phyloP scores from a whole-genome alignment of 2,888 invertebrate species.

The Acrobasis repandana region DNA sequence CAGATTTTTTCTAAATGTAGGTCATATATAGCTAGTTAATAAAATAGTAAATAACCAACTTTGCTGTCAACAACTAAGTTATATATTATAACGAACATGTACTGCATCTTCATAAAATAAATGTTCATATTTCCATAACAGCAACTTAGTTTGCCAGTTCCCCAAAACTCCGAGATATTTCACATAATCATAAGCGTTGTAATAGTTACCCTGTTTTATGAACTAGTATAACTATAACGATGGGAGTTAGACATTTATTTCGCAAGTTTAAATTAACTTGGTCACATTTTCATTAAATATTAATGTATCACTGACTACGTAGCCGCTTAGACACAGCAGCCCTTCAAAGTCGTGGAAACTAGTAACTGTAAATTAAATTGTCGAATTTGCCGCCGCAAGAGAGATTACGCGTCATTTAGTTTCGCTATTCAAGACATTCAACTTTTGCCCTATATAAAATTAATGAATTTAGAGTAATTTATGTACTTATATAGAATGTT shows the following conservation, averaged over 20 bases:
- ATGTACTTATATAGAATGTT: too few relatives aligned
- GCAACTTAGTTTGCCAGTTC: not conserved
- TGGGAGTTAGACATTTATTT: conserved; percentile 22
- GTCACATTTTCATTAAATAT: conserved; percentile 32
- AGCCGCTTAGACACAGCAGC: conserved; percentile 7
- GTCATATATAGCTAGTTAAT: too few relatives aligned
- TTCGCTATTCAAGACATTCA: not conserved
- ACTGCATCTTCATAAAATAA: not conserved
- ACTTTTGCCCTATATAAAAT: not conserved
- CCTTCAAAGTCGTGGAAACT: conserved; percentile 12
- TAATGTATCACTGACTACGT: conserved; percentile 25
- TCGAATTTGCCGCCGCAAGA: not conserved
- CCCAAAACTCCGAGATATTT: conserved; percentile 11
- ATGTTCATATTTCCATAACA: conserved; percentile 5
- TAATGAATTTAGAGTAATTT: too few relatives aligned
- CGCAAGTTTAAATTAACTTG: conserved; percentile 37
- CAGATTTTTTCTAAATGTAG: too few relatives aligned
- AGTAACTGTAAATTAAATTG: conserved; percentile 10
- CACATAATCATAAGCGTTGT: conserved; percentile 16
- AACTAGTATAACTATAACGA: conserved; percentile 15
- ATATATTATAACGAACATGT: not conserved
- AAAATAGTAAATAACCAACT: not conserved
- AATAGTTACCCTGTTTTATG: conserved; percentile 15
- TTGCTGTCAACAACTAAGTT: not conserved
- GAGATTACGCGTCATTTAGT: not conserved